Evolutionary conservation across 2,888 invertebrate genomes (phyloP), one percentile per base, ranked within the genome.

Genomic region (Fragum whitleyi): DNA sequence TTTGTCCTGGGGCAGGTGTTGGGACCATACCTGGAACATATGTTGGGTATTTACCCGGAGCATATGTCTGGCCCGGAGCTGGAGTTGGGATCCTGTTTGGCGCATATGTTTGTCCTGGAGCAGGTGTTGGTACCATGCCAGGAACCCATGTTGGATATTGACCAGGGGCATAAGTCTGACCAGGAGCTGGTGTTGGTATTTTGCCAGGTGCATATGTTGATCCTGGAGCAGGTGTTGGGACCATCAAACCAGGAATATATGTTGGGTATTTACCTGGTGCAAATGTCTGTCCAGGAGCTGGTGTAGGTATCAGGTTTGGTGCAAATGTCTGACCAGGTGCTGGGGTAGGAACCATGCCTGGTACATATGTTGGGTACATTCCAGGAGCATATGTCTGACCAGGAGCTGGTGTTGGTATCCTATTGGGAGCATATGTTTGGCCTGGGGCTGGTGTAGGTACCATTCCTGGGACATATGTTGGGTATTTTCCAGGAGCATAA

Each of bases 381-480:
- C 74, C 69, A 55, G 86, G 86, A n/a, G 85, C 77, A 78, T 79
- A 88, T 29, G 88, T 87, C 19, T 57, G 36, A 7, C 86, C 83
- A 67, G 86, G 86, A 2, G 78, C 80, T 47, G 86, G 85, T 39
- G 88, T 88, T 62, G 87, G 87, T 11, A 78, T 74, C 51, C 47
- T 76, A n/a, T 74, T 62, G 61, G 88, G 88, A 16, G 82, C 80
- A 69, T 76, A 87, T 32, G 86, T 86, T 14, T 72, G 39, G 16
- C 83, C 83, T 70, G 86, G 86, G 19, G 81, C 79, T 59, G 86
- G 86, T 72, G 88, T 88, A 68, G 88, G 87, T 29, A 78, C 78
- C 74, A 85, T 79, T 21, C 85, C 85, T 26, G 85, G 84, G 3
- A 83, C 70, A 6, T 32, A 81, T 32, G 87, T 85, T 70, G 86